These are phyloP conservation scores for Clarias pachynema DNA, from an alignment of 2,797 vertebrate genomes.

Conservation along the genomic window DNA sequence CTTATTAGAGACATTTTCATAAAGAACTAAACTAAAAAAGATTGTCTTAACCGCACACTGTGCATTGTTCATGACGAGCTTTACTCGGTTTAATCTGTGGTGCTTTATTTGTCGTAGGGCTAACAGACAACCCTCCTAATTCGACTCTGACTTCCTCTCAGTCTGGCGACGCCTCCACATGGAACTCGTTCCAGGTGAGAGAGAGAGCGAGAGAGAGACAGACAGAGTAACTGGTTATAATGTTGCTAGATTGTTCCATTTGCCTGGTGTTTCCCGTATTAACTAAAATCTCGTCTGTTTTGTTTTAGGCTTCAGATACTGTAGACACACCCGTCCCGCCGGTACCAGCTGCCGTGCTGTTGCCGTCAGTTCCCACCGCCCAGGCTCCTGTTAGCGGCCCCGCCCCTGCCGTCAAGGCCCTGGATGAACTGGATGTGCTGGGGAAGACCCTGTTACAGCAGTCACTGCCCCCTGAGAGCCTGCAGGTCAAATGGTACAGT, in stretches of 20 bases:
- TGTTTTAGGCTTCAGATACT: slow-evolving; percentile 78
- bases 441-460: slow-evolving; percentile 92
- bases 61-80: background rate
- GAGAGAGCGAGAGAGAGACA: background rate
- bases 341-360: slow-evolving; percentile 61
- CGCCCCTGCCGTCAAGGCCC: slow-evolving; percentile 72
- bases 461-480: slow-evolving; percentile 89
- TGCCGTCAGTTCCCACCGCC: slow-evolving; percentile 62
- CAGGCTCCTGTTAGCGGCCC: slow-evolving; percentile 53
- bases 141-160: slow-evolving; percentile 64
- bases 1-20: background rate
- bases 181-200: slow-evolving; percentile 90
- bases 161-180: slow-evolving; percentile 78
- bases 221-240: background rate
- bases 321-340: slow-evolving; percentile 64
- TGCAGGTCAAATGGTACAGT: slow-evolving; percentile 91
- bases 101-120: slow-evolving; percentile 71
- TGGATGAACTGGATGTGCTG: slow-evolving; percentile 90
- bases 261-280: background rate
- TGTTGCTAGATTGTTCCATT: no score
- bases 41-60: background rate
- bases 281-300: background rate
- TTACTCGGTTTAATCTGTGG: background rate
- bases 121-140: slow-evolving; percentile 61
- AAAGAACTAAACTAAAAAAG: background rate